A percentile compares a stretch with the other conserved stretches of the same genome.
Conservation (phyloP, 2,888 invertebrate genomes). For the Miltochrista miniata region DNA sequence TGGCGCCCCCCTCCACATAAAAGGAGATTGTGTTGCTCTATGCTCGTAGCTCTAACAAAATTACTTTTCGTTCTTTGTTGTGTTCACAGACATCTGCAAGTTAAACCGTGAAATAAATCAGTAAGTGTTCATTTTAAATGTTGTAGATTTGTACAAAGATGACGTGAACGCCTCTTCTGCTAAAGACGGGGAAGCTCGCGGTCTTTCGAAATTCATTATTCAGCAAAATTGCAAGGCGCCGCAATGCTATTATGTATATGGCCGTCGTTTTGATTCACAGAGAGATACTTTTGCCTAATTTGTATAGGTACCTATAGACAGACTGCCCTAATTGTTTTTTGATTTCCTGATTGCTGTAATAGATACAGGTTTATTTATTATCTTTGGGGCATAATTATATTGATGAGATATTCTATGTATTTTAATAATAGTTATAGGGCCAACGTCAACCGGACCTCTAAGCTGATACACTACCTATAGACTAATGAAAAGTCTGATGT, state of each 20-base stretch:
- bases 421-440: no score
- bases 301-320: no score
- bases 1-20: no score
- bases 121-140: conserved; percentile 37
- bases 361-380: no score
- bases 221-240: conserved; percentile 45
- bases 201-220: conserved; percentile 57
- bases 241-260: conserved; percentile 41
- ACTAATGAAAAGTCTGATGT: no score
- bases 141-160: conserved; percentile 43
- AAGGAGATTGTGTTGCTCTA: no score
- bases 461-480: no score
- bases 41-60: conserved; percentile 33
- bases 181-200: conserved; percentile 39
- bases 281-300: background rate
- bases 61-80: conserved; percentile 30
- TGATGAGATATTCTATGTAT: no score
- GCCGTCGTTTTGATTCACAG: conserved; percentile 45
- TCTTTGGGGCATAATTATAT: no score
- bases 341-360: no score
- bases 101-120: conserved; percentile 36
- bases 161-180: conserved; percentile 32
- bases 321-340: no score
- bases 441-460: no score
- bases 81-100: conserved; percentile 21